A percentile compares a stretch with the other conserved stretches of the same genome.
Conservation (phyloP, 2,113 vertebrate species). For the Melierax canorus region DNA sequence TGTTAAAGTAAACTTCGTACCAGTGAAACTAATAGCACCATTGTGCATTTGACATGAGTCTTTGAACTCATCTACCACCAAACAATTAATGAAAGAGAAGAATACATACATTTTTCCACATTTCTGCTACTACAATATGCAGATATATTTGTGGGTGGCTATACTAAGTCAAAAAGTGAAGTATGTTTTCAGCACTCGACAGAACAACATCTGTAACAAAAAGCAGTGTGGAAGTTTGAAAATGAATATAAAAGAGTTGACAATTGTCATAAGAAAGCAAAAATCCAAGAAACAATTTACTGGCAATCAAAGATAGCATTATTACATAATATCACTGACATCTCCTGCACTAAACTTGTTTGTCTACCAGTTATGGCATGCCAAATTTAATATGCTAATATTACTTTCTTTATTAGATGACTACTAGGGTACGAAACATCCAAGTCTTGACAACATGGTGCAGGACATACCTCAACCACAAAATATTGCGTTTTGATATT, state of each 20-base stretch:
- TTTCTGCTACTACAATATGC: background rate
- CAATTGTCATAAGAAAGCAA: background rate
- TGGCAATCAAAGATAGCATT: background rate
- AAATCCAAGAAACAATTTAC: constrained; percentile 9
- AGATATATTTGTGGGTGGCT: background rate
- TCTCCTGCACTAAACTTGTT: background rate
- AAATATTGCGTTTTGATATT: constrained; percentile 1
- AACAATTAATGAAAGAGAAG: background rate
- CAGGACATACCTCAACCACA: background rate
- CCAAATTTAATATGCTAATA: constrained; percentile 25
- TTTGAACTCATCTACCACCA: background rate
- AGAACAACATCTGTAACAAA: background rate
- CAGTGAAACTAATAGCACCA: background rate
- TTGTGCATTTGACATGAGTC: background rate
- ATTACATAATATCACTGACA: background rate
- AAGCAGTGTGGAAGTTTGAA: background rate
- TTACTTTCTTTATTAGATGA: background rate
- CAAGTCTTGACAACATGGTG: background rate
- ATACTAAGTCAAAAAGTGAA: background rate
- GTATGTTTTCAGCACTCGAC: background rate
- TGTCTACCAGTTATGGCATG: background rate
- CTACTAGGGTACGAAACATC: background rate
- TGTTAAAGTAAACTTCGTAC: background rate
- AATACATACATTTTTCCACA: background rate
- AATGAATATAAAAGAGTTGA: background rate